phyloP scores from a whole-genome alignment of 2,113 vertebrate genomes.

The Sigmodon hispidus region DNA sequence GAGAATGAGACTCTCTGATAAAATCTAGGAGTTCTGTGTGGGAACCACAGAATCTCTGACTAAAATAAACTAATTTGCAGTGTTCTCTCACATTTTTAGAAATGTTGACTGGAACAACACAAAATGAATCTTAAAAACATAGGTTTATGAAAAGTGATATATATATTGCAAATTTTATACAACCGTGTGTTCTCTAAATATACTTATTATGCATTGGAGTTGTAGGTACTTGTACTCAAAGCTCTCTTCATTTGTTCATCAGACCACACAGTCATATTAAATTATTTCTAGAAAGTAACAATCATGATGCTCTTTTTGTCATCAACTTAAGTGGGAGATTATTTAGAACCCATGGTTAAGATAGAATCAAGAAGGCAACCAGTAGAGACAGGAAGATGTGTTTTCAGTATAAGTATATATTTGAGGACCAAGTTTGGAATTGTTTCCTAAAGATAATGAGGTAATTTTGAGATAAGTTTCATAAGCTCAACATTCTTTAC shows the following conservation, averaged over 20 bases:
- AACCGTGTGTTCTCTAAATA: not conserved
- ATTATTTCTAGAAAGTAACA: not conserved
- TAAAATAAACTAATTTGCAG: not conserved
- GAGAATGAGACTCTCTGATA: not conserved
- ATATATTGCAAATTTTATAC: not conserved
- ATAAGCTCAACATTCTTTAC: not conserved
- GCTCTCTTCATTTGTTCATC: not conserved
- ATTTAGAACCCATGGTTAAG: not conserved
- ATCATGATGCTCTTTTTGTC: not conserved
- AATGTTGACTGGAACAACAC: not conserved
- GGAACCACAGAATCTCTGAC: not conserved
- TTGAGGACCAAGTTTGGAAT: not conserved
- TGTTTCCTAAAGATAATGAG: not conserved
- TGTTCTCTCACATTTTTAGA: not conserved
- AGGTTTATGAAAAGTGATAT: not conserved
- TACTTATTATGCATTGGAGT: not conserved
- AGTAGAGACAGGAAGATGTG: not conserved
- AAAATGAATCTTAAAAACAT: not conserved
- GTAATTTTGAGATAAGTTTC: constrained; percentile 27
- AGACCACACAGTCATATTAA: not conserved
- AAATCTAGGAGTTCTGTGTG: not conserved
- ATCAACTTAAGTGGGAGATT: not conserved
- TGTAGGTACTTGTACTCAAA: not conserved
- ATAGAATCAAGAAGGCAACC: not conserved
- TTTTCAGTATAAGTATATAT: not conserved